A percentile compares a stretch with the other conserved stretches of the same genome.
Conservation (phyloP, 2,797 vertebrate genomes). For the Lagorchestes hirsutus region DNA sequence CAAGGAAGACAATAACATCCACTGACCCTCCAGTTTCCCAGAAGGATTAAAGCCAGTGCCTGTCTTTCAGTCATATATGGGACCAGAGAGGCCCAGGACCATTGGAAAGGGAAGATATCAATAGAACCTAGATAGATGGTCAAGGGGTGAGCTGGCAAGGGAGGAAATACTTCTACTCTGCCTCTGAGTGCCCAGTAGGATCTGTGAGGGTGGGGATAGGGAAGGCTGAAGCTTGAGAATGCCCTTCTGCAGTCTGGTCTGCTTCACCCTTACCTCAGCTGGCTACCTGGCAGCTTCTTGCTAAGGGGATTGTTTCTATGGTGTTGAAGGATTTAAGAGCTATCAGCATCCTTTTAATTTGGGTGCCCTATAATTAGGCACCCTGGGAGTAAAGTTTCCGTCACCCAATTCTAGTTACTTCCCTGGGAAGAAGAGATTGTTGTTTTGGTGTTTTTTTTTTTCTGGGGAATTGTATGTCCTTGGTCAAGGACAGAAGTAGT, state of each 20-base stretch:
- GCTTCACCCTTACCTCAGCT: not conserved
- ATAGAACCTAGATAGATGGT: not conserved
- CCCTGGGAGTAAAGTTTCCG: not conserved
- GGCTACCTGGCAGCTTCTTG: not conserved
- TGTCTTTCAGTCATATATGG: not conserved
- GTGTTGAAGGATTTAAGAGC: not conserved
- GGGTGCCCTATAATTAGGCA: not conserved
- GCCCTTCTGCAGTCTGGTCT: not conserved
- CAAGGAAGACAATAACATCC: not conserved
- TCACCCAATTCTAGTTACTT: not conserved
- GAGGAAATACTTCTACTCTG: not conserved
- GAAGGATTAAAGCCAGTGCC: not conserved
- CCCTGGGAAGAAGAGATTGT: not conserved
- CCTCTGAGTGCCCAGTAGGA: not conserved
- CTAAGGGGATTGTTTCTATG: not conserved
- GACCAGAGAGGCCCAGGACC: not conserved
- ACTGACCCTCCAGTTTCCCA: not conserved
- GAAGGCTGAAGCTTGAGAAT: not conserved
- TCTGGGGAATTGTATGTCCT: not conserved
- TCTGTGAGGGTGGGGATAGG: not conserved
- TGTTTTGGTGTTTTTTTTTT: not conserved
- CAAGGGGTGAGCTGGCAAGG: not conserved
- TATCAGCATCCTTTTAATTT: not conserved
- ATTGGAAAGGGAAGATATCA: not conserved
- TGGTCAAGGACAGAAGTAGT: not conserved